Evolutionary conservation across 2,797 vertebrate genomes (phyloP), one percentile per base, ranked within the genome.

Genomic region (Myotis myotis): DNA sequence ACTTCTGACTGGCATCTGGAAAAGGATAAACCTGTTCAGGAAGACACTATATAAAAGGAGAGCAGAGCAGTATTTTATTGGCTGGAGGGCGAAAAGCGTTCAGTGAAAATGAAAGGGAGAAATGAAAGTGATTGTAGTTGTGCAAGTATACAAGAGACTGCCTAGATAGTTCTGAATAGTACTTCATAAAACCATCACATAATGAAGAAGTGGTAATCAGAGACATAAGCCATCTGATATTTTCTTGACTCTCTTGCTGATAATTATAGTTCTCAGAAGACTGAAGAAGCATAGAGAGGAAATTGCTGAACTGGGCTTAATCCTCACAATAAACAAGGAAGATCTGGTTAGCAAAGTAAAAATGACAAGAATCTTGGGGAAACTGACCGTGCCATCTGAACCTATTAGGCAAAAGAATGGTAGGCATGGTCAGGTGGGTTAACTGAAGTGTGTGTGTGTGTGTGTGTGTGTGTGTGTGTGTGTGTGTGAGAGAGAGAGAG

Each of bases 61-160:
- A 94, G 25, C 55, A 36, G 60, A 53, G 33, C 8, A 78, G 68
- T 84, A 81, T 85, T 66, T 74, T 51, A 68, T 90, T 92, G 71
- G 4, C 47, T 68, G 30, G 55, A 89, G 33, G 30, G 36, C 68
- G 55, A 87, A 92, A 96, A 88, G 11, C 41, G 57, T 66, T 93
- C 71, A 64, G n/a, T 53, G 91, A 84, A 91, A 93, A 89, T 78
- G 51, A 93, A 87, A 94, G 55, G 38, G 72, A 95, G 89, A 91
- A 91, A 87, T 36, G 72, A 96, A 94, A 94, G 64, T 89, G 47
- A 72, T 57, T 89, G 38, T 82, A 60, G 22, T 89, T 47, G 17
- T 92, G 47, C 20, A 93, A 76, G 49, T 57, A 71, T 53, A 53
- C 2, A 64, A 93, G 72, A 87, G 49, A 96, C 7, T 74, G 33